Base-by-base conservation (phyloP, 2,888 invertebrate species). In the Drosophila demipolita region DNA sequence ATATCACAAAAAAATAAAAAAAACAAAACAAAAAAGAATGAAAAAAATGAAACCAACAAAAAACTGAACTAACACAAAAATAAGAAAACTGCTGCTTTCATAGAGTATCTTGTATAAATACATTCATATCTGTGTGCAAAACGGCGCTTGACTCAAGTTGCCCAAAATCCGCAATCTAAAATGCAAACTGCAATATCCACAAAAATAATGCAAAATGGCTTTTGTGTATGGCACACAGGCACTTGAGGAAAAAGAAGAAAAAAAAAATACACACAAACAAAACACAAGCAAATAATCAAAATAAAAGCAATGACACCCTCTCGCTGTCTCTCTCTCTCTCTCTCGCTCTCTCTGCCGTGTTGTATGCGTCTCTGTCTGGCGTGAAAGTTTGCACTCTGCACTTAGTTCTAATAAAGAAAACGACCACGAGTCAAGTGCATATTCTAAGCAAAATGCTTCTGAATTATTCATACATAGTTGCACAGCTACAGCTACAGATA, bases 341-440 rank as follows among this genome's bases (percentile, higher is more conserved):
- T 33, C 36, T n/a, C n/a, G 3, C 58, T 38, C 33, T 40, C 29
- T 48, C 26, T 50, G 23, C 57, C 29, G 58, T 32, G 40, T 12
- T 53, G 36, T 50, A 15, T 63, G 12, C 35, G 35, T 48, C 60
- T 64, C 40, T 79, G 62, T 65, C 60, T 63, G 66, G 86, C 81
- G 57, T 70, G 52, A 78, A 89, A 68, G 77, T 71, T 78, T 89
- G 81, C 89, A 86, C 86, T 74, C 73, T 78, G 86, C 86, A 90
- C 86, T 86, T 90, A 90, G 87, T 70, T 76, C 61, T 73, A 86
- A 80, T 83, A 89, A 57, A n/a, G 38, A 5, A 29, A 29, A 29
- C 50, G 53, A 59, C 73, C 65, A 70, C 61, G 53, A 83, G 78
- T 78, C 90, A 90, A 86, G 90, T 87, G 82, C 89, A 80, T 72